Evolutionary conservation across 2,888 invertebrate genomes (phyloP).

Genomic region (Flexamia atlantica): DNA sequence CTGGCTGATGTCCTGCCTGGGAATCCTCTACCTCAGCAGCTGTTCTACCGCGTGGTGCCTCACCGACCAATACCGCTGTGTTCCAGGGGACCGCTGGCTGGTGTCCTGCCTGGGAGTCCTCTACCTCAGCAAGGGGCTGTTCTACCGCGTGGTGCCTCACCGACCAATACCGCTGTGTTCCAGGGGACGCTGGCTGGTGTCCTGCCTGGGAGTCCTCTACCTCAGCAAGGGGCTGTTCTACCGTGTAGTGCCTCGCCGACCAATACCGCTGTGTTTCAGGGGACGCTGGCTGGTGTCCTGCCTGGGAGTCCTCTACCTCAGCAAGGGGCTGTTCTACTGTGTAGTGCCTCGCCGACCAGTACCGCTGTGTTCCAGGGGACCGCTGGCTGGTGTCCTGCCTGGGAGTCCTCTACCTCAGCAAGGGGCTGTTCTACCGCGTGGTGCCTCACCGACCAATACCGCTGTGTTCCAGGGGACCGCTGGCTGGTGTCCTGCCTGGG

Average conservation of each 20-base stretch:
- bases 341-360: conserved; percentile 75
- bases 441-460: too few species aligned
- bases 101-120: conserved; percentile 92
- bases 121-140: conserved; percentile 90
- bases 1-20: conserved; percentile 81
- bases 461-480: conserved; percentile 83
- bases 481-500: conserved; percentile 95
- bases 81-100: conserved; percentile 92
- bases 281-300: conserved; percentile 95
- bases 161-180: conserved; percentile 70
- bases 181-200: conserved; percentile 95
- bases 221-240: conserved; percentile 93
- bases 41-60: background rate
- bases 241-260: conserved; percentile 86
- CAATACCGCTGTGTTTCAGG: conserved; percentile 90
- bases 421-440: background rate
- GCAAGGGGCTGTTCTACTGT: background rate
- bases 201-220: conserved; percentile 91
- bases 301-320: conserved; percentile 75
- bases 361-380: conserved; percentile 88
- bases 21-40: conserved; percentile 15
- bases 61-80: too few species aligned
- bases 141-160: conserved; percentile 84
- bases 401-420: conserved; percentile 72
- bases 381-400: conserved; percentile 80